phyloP scores from a whole-genome alignment of 1,140 invertebrate genomes.

The Scaptomyza graminum region DNA sequence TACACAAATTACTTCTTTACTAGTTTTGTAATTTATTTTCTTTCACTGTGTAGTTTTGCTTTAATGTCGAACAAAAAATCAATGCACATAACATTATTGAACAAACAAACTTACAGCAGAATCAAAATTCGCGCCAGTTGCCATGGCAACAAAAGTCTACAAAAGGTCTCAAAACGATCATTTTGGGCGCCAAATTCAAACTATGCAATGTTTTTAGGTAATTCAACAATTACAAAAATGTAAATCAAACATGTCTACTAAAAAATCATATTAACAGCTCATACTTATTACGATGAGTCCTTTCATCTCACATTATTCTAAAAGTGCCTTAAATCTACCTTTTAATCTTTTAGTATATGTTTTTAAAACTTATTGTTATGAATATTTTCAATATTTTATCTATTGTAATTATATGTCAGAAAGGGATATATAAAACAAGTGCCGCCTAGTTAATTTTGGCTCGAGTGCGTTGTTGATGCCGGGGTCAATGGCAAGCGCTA shows the following conservation, averaged over 20 bases:
- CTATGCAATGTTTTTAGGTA: not conserved
- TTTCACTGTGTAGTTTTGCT: conserved; percentile 15
- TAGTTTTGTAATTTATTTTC: conserved; percentile 30
- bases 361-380: too few relatives aligned
- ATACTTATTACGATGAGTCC: too few relatives aligned
- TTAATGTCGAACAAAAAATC: conserved; percentile 20
- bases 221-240: not conserved
- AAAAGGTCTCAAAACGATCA: conserved; percentile 13
- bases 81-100: conserved; percentile 35
- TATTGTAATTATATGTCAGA: too few relatives aligned
- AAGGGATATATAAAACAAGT: too few relatives aligned
- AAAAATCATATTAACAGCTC: not conserved
- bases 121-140: conserved; percentile 11
- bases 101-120: conserved; percentile 29
- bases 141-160: conserved; percentile 10
- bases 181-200: conserved; percentile 13
- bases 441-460: too few relatives aligned
- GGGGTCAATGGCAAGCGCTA: too few relatives aligned
- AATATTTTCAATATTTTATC: too few relatives aligned
- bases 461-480: too few relatives aligned
- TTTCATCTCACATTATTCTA: too few relatives aligned
- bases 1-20: conserved; percentile 28
- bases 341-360: too few relatives aligned
- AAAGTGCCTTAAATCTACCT: too few relatives aligned
- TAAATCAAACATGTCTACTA: not conserved